Conservation (phyloP, 1,140 invertebrate species). For the Atta texana region DNA sequence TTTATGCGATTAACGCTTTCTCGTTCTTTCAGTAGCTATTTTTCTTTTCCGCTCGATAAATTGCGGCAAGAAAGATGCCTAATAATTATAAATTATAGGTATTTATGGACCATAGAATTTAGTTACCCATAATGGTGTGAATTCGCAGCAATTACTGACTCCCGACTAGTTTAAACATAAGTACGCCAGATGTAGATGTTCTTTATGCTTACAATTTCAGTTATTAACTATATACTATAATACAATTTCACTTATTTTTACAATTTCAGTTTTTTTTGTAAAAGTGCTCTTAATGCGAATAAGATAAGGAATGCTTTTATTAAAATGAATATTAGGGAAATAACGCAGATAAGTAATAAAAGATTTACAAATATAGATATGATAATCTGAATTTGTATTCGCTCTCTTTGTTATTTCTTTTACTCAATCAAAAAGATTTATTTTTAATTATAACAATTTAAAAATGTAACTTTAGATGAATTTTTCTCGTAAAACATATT, state of each 20-base stretch:
- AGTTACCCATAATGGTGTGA: conserved; percentile 33
- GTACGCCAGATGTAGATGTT: conserved; percentile 1
- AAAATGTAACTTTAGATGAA: background rate
- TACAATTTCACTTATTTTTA: no score
- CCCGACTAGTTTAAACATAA: conserved; percentile 19
- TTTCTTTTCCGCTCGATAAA: conserved; percentile 58
- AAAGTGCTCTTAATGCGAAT: background rate
- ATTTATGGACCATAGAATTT: conserved; percentile 48
- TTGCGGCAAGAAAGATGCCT: conserved; percentile 14
- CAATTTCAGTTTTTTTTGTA: background rate
- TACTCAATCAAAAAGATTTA: background rate
- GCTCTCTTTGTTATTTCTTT: background rate
- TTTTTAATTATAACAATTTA: background rate
- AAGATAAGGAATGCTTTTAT: conserved; percentile 10
- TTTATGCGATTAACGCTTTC: conserved; percentile 45
- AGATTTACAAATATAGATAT: background rate
- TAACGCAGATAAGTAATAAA: background rate
- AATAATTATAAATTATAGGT: conserved; percentile 65
- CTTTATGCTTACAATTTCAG: background rate
- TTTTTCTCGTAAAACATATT: background rate
- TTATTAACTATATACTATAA: no score
- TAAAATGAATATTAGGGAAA: background rate
- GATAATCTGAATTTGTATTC: background rate
- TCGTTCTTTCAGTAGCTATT: conserved; percentile 9
- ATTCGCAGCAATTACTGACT: conserved; percentile 20